Evolutionary conservation across 2,113 vertebrate species (phyloP).

Genomic region (Pluvianellus socialis): DNA sequence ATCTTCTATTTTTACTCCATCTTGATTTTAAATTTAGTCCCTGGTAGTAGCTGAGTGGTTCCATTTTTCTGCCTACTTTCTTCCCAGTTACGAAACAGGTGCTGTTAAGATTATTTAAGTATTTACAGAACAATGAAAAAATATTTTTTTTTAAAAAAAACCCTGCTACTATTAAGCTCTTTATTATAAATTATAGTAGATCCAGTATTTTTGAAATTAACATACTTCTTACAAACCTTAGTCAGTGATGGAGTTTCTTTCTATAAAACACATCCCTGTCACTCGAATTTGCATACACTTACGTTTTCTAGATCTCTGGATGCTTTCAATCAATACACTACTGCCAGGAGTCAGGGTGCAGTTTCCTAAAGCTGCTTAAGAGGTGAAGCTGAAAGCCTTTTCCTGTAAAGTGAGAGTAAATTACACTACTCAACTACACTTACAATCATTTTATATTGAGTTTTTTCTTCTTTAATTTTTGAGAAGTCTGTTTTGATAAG

Average conservation of each 20-base stretch:
- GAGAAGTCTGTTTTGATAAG: slow-evolving; percentile 35
- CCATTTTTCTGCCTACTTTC: neutral
- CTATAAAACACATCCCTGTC: neutral
- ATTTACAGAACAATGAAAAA: neutral
- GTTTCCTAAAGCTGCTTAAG: slow-evolving; percentile 36
- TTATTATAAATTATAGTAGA: neutral
- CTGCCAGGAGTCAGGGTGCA: slow-evolving; percentile 5
- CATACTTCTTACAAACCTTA: neutral
- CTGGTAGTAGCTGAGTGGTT: neutral
- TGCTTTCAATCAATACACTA: slow-evolving; percentile 12
- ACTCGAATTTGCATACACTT: neutral
- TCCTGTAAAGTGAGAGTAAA: slow-evolving; percentile 63
- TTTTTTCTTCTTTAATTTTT: slow-evolving; percentile 36
- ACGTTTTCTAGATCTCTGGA: slow-evolving; percentile 10
- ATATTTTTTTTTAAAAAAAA: neutral
- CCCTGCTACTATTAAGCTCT: neutral
- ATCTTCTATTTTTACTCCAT: neutral
- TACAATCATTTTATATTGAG: slow-evolving; percentile 13
- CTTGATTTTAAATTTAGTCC: neutral
- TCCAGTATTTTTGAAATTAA: neutral
- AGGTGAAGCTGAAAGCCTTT: slow-evolving; percentile 47
- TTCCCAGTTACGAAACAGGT: neutral
- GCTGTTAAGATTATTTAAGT: neutral
- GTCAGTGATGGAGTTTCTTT: neutral
- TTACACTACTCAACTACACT: slow-evolving; percentile 41